Evolutionary conservation across 1,140 invertebrate genomes (phyloP).

Genomic region (Chironomus tepperi): DNA sequence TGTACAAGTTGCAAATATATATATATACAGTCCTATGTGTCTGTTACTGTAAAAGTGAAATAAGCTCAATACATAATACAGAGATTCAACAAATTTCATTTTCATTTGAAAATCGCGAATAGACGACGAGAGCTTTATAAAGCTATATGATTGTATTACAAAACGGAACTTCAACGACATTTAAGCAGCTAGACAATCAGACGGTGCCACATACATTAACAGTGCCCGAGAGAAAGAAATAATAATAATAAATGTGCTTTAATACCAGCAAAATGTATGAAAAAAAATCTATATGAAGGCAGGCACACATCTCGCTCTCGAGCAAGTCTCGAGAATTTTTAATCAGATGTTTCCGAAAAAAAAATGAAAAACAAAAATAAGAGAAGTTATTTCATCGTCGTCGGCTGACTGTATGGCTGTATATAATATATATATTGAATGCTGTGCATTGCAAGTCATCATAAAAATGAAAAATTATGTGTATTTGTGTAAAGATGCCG

Average conservation of each 20-base stretch:
- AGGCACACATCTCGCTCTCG: no score
- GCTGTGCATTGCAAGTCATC: not conserved
- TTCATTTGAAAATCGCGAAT: not conserved
- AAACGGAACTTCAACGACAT: not conserved
- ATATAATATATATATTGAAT: not conserved
- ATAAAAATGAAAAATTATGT: no score
- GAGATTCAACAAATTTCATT: slow-evolving; percentile 14
- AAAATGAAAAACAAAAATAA: slow-evolving; percentile 3
- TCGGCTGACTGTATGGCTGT: not conserved
- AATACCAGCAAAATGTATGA: not conserved
- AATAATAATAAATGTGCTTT: not conserved
- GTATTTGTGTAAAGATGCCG: no score
- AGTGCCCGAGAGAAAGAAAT: not conserved
- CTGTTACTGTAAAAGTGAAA: not conserved
- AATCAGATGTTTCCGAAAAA: slow-evolving; percentile 23
- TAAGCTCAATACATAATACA: not conserved
- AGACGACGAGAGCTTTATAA: not conserved
- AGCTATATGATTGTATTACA: not conserved
- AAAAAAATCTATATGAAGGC: not conserved
- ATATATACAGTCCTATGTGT: not conserved
- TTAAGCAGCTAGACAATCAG: not conserved
- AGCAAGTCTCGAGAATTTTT: slow-evolving; percentile 16
- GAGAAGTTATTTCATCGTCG: slow-evolving; percentile 19
- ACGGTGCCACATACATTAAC: not conserved
- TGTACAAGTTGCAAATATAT: not conserved